Evolutionary conservation across 2,113 vertebrate genomes (phyloP).

Genomic region (Paradoxurus hermaphroditus): DNA sequence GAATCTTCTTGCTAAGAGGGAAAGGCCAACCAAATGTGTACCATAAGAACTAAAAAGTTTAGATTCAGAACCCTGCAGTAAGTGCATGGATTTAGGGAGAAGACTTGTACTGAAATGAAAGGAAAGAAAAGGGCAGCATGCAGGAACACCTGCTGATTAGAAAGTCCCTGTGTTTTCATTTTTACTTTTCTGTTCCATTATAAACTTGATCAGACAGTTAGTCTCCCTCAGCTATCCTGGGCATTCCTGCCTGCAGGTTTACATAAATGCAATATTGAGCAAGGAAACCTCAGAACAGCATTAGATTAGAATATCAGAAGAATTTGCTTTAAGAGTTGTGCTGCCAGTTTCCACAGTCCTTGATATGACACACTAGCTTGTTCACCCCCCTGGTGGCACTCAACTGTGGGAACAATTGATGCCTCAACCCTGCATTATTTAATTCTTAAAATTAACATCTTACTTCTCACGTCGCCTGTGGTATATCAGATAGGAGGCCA

Average conservation of each 20-base stretch:
- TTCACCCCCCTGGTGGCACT: background rate
- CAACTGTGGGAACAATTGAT: background rate
- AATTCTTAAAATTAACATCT: background rate
- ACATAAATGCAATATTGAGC: background rate
- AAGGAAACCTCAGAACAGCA: background rate
- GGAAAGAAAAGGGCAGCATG: background rate
- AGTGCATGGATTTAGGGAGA: background rate
- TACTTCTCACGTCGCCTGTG: background rate
- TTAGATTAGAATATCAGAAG: background rate
- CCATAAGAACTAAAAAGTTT: background rate
- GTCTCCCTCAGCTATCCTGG: background rate
- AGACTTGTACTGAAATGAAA: background rate
- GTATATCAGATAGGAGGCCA: background rate
- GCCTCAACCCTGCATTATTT: background rate
- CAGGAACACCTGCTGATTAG: background rate
- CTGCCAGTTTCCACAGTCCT: background rate
- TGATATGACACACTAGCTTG: background rate
- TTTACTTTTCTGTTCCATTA: background rate
- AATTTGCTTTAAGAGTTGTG: background rate
- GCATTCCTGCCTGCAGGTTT: background rate
- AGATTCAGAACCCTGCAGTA: background rate
- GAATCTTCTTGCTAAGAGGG: background rate
- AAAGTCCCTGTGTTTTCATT: background rate
- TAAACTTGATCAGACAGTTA: background rate
- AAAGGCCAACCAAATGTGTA: background rate